These are phyloP conservation scores for Augochlorella aurata DNA, from an alignment of 2,888 invertebrate genomes.

Conservation along the genomic window DNA sequence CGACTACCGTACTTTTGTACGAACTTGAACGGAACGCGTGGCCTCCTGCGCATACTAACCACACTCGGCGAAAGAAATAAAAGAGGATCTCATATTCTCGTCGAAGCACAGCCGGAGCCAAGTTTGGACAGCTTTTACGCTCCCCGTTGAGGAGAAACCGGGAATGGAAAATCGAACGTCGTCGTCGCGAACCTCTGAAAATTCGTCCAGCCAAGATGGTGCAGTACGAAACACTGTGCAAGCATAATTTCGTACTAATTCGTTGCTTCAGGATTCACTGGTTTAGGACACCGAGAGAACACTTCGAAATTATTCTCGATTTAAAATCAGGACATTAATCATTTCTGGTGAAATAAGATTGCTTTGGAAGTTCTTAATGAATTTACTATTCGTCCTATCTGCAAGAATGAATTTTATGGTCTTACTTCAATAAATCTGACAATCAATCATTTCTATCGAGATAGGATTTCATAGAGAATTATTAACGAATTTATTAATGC, in stretches of 20 bases:
- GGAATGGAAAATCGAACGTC: neutral
- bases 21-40: conserved; percentile 50
- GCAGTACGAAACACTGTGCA: conserved; percentile 36
- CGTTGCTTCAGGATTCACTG: too few relatives aligned
- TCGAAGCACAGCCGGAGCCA: neutral
- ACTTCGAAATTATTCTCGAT: neutral
- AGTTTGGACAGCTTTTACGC: neutral
- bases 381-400: neutral
- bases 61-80: neutral
- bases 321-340: neutral
- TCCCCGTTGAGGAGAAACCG: conserved; percentile 16
- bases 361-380: neutral
- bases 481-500: too few relatives aligned
- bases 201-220: neutral
- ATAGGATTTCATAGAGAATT: too few relatives aligned
- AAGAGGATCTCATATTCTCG: conserved; percentile 4
- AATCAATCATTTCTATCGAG: too few relatives aligned
- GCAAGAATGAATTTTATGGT: neutral
- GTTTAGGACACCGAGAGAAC: neutral
- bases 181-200: neutral
- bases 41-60: conserved; percentile 35
- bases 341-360: neutral
- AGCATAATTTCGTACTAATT: neutral
- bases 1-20: conserved; percentile 56
- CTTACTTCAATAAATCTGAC: too few relatives aligned